phyloP scores from a whole-genome alignment of 2,888 invertebrate genomes.

The Stenolophus ochropezus region DNA sequence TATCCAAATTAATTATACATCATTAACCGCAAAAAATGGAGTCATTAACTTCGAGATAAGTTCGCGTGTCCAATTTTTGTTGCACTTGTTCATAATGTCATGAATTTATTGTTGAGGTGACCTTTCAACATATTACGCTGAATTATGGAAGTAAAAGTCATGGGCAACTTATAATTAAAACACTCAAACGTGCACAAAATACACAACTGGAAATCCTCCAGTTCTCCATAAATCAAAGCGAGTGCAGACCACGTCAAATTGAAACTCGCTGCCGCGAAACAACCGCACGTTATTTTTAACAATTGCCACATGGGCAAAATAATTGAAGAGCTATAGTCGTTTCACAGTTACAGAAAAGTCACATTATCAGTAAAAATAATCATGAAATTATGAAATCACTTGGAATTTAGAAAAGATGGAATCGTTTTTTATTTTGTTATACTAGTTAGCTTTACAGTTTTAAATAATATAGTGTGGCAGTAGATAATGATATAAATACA shows the following conservation, averaged over 20 bases:
- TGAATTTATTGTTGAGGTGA: slow-evolving; percentile 41
- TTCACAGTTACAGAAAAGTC: no score
- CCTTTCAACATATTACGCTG: slow-evolving; percentile 31
- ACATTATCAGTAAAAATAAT: no score
- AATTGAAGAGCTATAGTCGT: no score
- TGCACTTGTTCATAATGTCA: slow-evolving; percentile 42
- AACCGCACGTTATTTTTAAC: not conserved
- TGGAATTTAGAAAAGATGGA: no score
- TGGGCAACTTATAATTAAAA: slow-evolving; percentile 49
- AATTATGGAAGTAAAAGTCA: slow-evolving; percentile 50
- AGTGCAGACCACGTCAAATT: slow-evolving; percentile 19
- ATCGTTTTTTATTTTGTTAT: no score
- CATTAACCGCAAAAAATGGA: slow-evolving; percentile 12
- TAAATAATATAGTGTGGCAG: no score
- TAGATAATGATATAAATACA: no score
- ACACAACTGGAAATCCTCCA: slow-evolving; percentile 2
- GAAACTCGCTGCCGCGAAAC: not conserved
- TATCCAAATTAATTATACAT: slow-evolving; percentile 18
- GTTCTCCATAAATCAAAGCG: slow-evolving; percentile 10
- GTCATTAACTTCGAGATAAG: slow-evolving; percentile 6
- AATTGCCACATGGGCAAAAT: no score
- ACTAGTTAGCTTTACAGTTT: no score
- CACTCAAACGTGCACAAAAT: slow-evolving; percentile 29
- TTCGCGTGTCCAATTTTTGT: slow-evolving; percentile 35
- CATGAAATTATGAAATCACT: no score